A percentile compares a stretch with the other conserved stretches of the same genome.
Evolutionary conservation across 2,113 vertebrate species (phyloP).

Genomic region (Agapornis roseicollis): DNA sequence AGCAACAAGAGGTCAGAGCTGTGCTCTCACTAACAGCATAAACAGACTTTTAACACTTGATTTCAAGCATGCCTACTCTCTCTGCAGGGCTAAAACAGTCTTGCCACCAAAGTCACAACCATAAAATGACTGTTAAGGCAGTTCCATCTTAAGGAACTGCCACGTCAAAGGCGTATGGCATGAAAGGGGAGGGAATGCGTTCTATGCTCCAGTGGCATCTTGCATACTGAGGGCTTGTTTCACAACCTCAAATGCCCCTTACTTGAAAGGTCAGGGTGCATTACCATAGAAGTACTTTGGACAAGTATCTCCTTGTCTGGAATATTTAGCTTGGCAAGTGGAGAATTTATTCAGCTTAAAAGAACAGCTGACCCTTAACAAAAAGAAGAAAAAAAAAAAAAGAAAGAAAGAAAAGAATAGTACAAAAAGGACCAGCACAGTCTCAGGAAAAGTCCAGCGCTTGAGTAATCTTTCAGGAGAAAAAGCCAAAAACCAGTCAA

Average conservation of each 20-base stretch:
- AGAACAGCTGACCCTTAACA: neutral
- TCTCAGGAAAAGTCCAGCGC: neutral
- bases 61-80: neutral
- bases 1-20: neutral
- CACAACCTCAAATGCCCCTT: neutral
- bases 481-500: neutral
- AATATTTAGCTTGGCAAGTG: neutral
- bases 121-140: neutral
- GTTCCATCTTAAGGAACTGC: neutral
- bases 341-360: neutral
- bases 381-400: neutral
- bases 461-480: neutral
- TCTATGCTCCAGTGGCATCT: neutral
- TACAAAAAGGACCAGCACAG: neutral
- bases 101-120: neutral
- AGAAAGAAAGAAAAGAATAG: neutral
- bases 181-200: neutral
- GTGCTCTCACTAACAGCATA: neutral
- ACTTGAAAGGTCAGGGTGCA: neutral
- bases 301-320: neutral
- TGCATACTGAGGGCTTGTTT: neutral
- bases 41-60: neutral
- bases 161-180: neutral
- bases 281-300: neutral
- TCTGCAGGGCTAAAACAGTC: neutral